phyloP scores from a whole-genome alignment of 2,113 vertebrate species.

The Paedocypris sp. region DNA sequence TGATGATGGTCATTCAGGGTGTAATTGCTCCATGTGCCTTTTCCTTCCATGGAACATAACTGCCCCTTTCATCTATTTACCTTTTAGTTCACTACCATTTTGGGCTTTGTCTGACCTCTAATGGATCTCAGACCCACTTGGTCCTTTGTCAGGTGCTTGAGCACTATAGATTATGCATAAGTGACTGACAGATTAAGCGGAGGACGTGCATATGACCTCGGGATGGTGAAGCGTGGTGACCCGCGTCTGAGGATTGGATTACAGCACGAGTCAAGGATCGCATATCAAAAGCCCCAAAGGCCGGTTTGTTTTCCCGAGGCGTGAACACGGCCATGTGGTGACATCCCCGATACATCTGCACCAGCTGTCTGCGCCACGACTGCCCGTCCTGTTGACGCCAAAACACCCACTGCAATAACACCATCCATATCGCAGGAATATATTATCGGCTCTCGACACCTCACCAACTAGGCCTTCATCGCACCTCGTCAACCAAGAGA shows the following conservation, averaged over 20 bases:
- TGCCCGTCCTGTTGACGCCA: slow-evolving; percentile 24
- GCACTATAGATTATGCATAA: slow-evolving; percentile 16
- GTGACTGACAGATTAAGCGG: background rate
- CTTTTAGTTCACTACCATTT: slow-evolving; percentile 30
- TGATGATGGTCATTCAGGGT: slow-evolving; percentile 43
- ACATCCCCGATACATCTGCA: slow-evolving; percentile 26
- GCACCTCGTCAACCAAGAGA: slow-evolving; percentile 29
- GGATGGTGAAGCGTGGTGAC: background rate
- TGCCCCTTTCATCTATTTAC: slow-evolving; percentile 47
- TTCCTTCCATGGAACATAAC: slow-evolving; percentile 42
- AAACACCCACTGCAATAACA: slow-evolving; percentile 25
- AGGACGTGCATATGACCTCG: background rate
- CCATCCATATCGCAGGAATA: slow-evolving; percentile 26
- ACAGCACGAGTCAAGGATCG: background rate
- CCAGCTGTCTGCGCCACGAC: slow-evolving; percentile 24
- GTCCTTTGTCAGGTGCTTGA: slow-evolving; percentile 15
- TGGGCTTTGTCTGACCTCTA: slow-evolving; percentile 27
- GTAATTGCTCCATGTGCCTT: slow-evolving; percentile 38
- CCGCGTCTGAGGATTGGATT: background rate
- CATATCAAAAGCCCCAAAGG: background rate
- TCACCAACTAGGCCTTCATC: slow-evolving; percentile 24
- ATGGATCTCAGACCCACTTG: slow-evolving; percentile 8
- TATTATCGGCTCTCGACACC: slow-evolving; percentile 27
- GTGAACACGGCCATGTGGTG: slow-evolving; percentile 28
- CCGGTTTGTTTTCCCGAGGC: slow-evolving; percentile 3